Evolutionary conservation across 2,888 invertebrate genomes (phyloP), one percentile per base, ranked within the genome.

Genomic region (Coelogynopora nodosa): DNA sequence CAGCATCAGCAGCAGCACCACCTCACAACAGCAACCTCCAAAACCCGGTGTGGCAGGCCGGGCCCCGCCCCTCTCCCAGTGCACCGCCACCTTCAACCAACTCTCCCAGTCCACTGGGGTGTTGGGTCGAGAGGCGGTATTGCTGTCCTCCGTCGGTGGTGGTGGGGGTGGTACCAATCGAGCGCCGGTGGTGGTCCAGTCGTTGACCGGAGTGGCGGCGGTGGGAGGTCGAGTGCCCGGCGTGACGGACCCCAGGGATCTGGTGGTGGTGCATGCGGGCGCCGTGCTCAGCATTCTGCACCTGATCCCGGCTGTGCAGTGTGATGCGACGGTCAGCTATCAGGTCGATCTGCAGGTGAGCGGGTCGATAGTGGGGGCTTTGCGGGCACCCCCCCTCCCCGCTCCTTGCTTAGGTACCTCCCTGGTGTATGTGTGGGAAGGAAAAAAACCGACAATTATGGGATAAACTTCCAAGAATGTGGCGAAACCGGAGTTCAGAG

Each of bases 261-360:
- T 89, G 28, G 94, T 97, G 90, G 95, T 98, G 88, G 97, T 98
- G 13, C 98, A 99, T 93, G 95, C 98, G 0, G 97, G 97, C 0
- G 93, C 94, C 49, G 95, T 99, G 0, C 91, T 94, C 74, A 96
- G 96, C 88, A 95, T 99, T 93, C 94, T 98, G 27, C 95, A 96
- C 90, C 94, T 99, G n/a, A 92, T 99, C 29, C 91, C 92, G 0
- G 91, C 91, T 23, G 88, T 91, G 27, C 30, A 30, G 23, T 26
- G 18, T 28, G 84, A 29, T 18, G 1, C 18, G 23, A 30, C 87
- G 27, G 28, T 49, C 18, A 31, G 30, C 28, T 28, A 30, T 87
- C 31, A 80, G 31, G 26, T 87, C 18, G 86, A 87, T 80, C 28
- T 86, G 30, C 80, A 5, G 31, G 80, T 10, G 0, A 30, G 0